Base-by-base conservation (phyloP, 2,888 invertebrate species). In the Phengaris alcon region DNA sequence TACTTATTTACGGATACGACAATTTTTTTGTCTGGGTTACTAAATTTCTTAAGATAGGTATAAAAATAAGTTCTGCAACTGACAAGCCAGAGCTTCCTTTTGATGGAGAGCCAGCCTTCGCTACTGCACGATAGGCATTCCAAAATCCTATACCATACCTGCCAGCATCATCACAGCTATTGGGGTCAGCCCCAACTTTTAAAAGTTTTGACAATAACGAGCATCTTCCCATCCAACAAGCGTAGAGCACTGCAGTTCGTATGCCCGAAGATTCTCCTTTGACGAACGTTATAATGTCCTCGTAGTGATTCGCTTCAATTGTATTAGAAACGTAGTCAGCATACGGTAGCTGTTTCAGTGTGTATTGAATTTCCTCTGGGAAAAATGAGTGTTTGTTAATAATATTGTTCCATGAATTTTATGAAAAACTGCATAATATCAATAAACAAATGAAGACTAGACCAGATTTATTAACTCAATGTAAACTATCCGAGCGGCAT, bases 121-220 rank as follows among this genome's bases (percentile, higher is more conserved):
- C 22, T 22, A 22, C 22, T 22, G 22, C 22, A 22, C 22, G 22
- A 9, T 9, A 52, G 52, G 52, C 1, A 52, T 52, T 10, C 52
- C 12, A 52, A 52, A 35, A 35, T 12, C 10, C 9, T 55, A 12
- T 10, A 7, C 3, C 13, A 15, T 93, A 95, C 96, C 96, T 95
- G 81, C 97, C 97, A 76, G 94, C 94, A 48, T 91, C 90, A 84
- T 98, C 98, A 54, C 90, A 86, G 10, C 93, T 93, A 80, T 96
- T 95, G 15, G 96, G 94, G 82, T 95, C 93, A 3, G 95, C 95
- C 0, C 95, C 95, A 70, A 92, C 85, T 46, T 93, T 89, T 68
- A 96, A 81, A 12, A 96, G 84, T 78, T 86, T 87, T 74, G 90
- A 88, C n/a, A 95, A 85, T 54, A 95, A 82, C n/a, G 93, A 88